Conservation (phyloP, 2,113 vertebrate species). For the Trogon surrucura region DNA sequence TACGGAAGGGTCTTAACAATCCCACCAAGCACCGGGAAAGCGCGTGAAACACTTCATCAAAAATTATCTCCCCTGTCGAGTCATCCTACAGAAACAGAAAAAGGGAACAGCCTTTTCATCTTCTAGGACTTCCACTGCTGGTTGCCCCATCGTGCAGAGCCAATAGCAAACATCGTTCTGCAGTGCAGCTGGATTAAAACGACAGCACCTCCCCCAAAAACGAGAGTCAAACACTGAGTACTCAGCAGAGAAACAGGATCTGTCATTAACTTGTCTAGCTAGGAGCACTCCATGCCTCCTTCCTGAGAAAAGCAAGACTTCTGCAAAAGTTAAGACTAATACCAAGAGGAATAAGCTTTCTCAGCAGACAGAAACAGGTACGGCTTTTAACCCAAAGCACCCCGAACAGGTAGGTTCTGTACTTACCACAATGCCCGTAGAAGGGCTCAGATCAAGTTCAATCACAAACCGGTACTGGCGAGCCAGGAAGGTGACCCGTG, state of each 20-base stretch:
- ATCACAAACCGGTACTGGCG: conserved; percentile 96
- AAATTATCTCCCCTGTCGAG: conserved; percentile 95
- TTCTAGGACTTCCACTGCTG: neutral
- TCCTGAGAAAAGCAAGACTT: neutral
- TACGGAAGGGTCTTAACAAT: conserved; percentile 88
- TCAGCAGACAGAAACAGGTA: accelerated
- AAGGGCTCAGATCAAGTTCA: conserved; percentile 96
- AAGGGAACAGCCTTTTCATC: neutral
- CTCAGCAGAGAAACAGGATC: neutral
- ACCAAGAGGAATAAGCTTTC: neutral
- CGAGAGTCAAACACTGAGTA: accelerated
- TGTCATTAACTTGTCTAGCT: neutral
- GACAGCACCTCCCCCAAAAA: neutral
- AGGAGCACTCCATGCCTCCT: neutral
- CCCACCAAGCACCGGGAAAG: conserved; percentile 89
- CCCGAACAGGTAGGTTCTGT: neutral
- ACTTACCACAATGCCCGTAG: conserved; percentile 96
- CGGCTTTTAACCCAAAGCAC: neutral
- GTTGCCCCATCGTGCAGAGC: accelerated
- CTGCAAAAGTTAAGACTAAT: neutral
- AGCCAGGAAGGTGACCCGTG: conserved; percentile 91
- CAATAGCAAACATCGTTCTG: neutral
- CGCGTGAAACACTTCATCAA: conserved; percentile 96
- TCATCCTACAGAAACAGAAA: conserved; percentile 85
- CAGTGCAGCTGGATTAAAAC: neutral